These are phyloP conservation scores for Keiferia lycopersicella DNA, from an alignment of 2,888 invertebrate genomes.

Conservation along the genomic window DNA sequence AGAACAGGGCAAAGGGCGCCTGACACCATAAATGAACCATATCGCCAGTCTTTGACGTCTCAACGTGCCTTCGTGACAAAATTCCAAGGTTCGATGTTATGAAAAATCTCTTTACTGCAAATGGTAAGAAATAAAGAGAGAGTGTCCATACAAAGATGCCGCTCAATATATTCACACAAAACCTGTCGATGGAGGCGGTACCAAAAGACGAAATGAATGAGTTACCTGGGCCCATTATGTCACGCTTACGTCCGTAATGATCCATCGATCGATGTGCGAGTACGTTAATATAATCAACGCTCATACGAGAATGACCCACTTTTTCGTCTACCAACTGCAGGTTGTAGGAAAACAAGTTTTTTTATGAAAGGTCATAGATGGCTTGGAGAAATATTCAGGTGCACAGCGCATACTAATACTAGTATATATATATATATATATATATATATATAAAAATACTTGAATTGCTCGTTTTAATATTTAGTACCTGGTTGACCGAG, in stretches of 20 bases:
- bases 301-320: background rate
- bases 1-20: too few relatives aligned
- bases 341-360: background rate
- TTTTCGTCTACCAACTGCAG: background rate
- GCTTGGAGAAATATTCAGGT: background rate
- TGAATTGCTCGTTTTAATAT: too few relatives aligned
- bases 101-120: background rate
- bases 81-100: background rate
- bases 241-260: constrained; percentile 10
- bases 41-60: too few relatives aligned
- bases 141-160: constrained; percentile 8
- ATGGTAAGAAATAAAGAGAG: constrained; percentile 11
- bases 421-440: too few relatives aligned
- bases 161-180: constrained; percentile 10
- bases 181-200: constrained; percentile 8
- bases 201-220: constrained; percentile 17
- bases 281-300: background rate
- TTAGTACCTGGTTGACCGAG: too few relatives aligned
- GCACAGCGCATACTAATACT: background rate
- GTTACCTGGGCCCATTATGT: constrained; percentile 11
- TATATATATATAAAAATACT: too few relatives aligned
- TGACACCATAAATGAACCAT: too few relatives aligned
- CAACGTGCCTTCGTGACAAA: too few relatives aligned
- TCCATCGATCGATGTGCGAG: constrained; percentile 10
- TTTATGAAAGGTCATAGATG: background rate